Evolutionary conservation across 2,888 invertebrate genomes (phyloP), one percentile per base, ranked within the genome.

Genomic region (Andrena praecox): DNA sequence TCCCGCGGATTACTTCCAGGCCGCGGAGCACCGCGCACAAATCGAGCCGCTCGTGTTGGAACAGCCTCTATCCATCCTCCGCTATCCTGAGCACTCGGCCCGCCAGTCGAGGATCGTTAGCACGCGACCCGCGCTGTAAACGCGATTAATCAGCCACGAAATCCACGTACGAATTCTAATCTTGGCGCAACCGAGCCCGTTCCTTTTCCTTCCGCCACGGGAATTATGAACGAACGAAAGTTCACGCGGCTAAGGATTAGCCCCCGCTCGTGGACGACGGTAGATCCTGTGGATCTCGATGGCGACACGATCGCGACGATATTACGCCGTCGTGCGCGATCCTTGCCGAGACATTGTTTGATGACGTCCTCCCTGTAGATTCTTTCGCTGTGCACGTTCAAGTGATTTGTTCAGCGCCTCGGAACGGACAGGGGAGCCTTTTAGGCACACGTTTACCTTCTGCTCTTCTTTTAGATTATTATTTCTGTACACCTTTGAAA

Each of bases 221-320:
- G 24, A 31, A 68, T 69, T 74, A 24, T 42, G n/a, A 56, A 35
- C 16, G n/a, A n/a, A 16, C 62, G 24, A 6, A 31, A 66, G 31
- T 35, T 52, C 27, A 4, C 29, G 12, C 4, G 42, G 1, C 33
- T 2, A n/a, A 8, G 73, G 69, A 80, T 74, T 20, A 60, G 31
- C 27, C 4, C 4, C 42, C 8, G 29, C 2, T 8, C 73, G 69
- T 74, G 73, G 20, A 35, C 48, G 27, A 70, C 8, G 27, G 12
- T 4, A 67, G 62, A 80, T 74, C 79, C 69, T 2, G 27, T 1
- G 74, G 81, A 81, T 81, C 74, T 70, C 42, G 54, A 52, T 56
- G 33, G 48, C 60, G n/a, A 81, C 74, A 74, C 70, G 81, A 70
- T 56, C 66, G 35, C 31, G 16, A 54, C n/a, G 24, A 33, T 69